These are phyloP conservation scores for Macropodus opercularis DNA, from an alignment of 2,797 vertebrate genomes.

Conservation along the genomic window DNA sequence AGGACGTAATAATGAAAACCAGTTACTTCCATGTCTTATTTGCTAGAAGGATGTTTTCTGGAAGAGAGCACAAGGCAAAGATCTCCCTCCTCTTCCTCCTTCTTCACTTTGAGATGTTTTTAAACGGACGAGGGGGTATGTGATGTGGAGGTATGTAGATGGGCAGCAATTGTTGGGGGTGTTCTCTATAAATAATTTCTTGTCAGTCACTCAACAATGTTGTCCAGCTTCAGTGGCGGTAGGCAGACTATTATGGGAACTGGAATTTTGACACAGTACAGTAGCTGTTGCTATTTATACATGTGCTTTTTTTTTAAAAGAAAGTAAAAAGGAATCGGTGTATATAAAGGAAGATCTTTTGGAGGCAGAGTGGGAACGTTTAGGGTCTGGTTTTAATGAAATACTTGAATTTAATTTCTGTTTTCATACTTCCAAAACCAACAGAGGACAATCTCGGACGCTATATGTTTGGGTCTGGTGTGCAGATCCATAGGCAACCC, in stretches of 20 bases:
- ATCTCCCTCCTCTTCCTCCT: constrained; percentile 9
- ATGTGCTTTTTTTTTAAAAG: not conserved
- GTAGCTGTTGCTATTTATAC: not conserved
- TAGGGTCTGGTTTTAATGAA: not conserved
- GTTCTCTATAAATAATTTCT: constrained; percentile 68
- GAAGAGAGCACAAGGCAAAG: constrained; percentile 34
- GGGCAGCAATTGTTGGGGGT: constrained; percentile 43
- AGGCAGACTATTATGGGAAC: not conserved
- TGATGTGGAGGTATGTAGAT: constrained; percentile 41
- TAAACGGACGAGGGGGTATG: constrained; percentile 55
- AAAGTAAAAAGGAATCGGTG: not conserved
- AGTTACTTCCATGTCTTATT: constrained; percentile 28
- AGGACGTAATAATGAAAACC: constrained; percentile 35
- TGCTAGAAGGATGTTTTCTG: constrained; percentile 46
- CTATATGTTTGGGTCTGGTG: not conserved
- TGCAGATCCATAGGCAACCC: constrained; percentile 1
- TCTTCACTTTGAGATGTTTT: constrained; percentile 38
- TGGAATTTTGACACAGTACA: constrained; percentile 14
- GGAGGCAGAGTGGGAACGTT: no score
- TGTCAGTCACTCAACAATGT: constrained; percentile 43
- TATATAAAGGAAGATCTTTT: not conserved
- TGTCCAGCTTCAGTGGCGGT: constrained; percentile 19
- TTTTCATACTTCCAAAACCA: not conserved
- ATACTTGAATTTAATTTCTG: not conserved
- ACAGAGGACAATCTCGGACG: constrained; percentile 1